phyloP scores from a whole-genome alignment of 2,888 invertebrate species.

The Diabrotica balteata region DNA sequence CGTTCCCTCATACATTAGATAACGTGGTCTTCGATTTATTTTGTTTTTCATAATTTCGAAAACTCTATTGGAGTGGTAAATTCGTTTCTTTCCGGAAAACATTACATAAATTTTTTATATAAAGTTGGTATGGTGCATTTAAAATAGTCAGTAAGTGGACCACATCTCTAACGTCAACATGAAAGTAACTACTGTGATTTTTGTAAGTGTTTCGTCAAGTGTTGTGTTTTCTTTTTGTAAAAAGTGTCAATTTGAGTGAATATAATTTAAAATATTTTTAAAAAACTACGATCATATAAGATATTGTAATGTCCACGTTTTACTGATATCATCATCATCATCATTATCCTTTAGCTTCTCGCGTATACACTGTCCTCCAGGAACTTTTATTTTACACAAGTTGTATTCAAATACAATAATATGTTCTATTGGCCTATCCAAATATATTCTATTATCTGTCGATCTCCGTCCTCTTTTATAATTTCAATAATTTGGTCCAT shows the following conservation, averaged over 20 bases:
- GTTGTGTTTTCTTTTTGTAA: background rate
- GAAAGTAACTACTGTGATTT: conserved; percentile 18
- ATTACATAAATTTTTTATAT: conserved; percentile 34
- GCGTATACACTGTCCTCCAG: no score
- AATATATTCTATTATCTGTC: no score
- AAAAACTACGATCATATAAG: no score
- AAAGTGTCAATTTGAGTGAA: background rate
- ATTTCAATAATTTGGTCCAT: no score
- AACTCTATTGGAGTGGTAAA: conserved; percentile 19
- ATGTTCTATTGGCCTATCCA: no score
- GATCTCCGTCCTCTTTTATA: no score
- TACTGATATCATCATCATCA: no score
- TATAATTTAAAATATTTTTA: no score
- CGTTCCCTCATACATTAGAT: conserved; percentile 30
- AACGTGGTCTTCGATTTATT: conserved; percentile 19
- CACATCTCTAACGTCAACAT: conserved; percentile 25
- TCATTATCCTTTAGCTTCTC: no score
- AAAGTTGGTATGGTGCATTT: conserved; percentile 8
- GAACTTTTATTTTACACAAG: no score
- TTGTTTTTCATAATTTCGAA: conserved; percentile 21
- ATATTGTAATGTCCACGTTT: no score
- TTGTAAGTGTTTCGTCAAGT: conserved; percentile 22
- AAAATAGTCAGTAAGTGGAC: conserved; percentile 11
- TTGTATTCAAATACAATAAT: no score
- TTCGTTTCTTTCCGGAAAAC: conserved; percentile 30